Conservation (phyloP, 2,113 vertebrate genomes). For the Kryptolebias marmoratus region DNA sequence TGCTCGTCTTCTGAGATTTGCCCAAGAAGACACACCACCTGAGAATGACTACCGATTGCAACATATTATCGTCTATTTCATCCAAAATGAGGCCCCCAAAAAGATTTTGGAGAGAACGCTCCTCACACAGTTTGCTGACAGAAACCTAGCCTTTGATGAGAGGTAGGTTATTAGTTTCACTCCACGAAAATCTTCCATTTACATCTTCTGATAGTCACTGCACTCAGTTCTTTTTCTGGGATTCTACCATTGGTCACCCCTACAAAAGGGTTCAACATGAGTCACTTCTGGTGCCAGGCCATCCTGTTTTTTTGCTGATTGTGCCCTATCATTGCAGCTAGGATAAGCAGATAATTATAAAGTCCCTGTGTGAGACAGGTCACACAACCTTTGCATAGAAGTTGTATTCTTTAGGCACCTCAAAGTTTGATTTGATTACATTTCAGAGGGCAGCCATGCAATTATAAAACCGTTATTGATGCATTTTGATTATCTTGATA, state of each 20-base stretch:
- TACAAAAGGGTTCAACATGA: not conserved
- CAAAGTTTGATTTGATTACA: too few species aligned
- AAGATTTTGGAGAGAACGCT: constrained; percentile 96
- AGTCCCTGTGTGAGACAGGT: too few species aligned
- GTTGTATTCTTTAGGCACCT: too few species aligned
- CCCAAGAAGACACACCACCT: constrained; percentile 90
- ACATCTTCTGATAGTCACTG: not conserved
- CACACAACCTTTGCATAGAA: too few species aligned
- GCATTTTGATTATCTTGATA: too few species aligned
- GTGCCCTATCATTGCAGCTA: too few species aligned
- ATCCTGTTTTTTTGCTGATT: not conserved
- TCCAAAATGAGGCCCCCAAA: constrained; percentile 95
- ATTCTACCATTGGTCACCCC: not conserved
- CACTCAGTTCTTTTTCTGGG: not conserved
- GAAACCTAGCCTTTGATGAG: constrained; percentile 95
- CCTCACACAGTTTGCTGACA: constrained; percentile 93
- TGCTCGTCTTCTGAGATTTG: constrained; percentile 88
- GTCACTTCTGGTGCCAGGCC: not conserved
- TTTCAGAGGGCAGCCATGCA: too few species aligned
- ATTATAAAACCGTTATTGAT: too few species aligned
- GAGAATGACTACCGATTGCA: constrained; percentile 94
- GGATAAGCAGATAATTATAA: too few species aligned
- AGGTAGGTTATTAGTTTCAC: constrained; percentile 74
- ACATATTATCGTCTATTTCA: constrained; percentile 93
- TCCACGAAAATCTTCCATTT: not conserved